These are phyloP conservation scores for Lucinisca nassula DNA, from an alignment of 2,888 invertebrate genomes.

Conservation along the genomic window DNA sequence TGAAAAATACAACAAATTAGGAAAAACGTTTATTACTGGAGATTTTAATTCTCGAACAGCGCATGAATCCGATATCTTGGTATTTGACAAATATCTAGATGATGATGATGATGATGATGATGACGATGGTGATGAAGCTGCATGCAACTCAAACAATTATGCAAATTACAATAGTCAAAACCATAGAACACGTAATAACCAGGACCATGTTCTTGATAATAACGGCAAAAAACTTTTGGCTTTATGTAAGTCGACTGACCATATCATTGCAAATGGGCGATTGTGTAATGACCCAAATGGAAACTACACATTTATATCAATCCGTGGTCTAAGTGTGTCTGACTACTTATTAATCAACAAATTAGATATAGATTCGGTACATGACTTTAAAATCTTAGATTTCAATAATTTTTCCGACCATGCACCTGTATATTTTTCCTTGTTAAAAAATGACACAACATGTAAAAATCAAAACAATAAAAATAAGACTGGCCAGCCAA, in stretches of 20 bases:
- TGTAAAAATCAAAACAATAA: not conserved
- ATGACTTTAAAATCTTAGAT: not conserved
- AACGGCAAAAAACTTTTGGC: not conserved
- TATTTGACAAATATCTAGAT: constrained; percentile 1
- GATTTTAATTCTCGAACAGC: constrained; percentile 18
- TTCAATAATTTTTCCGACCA: not conserved
- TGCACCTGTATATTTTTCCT: not conserved
- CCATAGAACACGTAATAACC: not conserved
- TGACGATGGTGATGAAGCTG: not conserved
- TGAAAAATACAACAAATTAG: not conserved
- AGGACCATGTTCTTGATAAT: not conserved
- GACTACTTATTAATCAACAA: not conserved
- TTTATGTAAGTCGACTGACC: not conserved
- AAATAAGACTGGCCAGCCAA: not conserved
- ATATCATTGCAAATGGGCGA: constrained; percentile 4
- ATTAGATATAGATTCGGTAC: not conserved
- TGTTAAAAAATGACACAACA: not conserved
- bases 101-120: not conserved
- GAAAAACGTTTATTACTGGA: constrained; percentile 4
- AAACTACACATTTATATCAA: not conserved
- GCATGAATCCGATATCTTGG: not conserved
- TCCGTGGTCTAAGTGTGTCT: not conserved
- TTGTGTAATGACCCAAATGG: not conserved
- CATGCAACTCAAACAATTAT: too few relatives aligned
- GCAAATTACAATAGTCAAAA: too few relatives aligned